Conservation (phyloP, 2,888 invertebrate genomes). For the Ennomos erosarius region DNA sequence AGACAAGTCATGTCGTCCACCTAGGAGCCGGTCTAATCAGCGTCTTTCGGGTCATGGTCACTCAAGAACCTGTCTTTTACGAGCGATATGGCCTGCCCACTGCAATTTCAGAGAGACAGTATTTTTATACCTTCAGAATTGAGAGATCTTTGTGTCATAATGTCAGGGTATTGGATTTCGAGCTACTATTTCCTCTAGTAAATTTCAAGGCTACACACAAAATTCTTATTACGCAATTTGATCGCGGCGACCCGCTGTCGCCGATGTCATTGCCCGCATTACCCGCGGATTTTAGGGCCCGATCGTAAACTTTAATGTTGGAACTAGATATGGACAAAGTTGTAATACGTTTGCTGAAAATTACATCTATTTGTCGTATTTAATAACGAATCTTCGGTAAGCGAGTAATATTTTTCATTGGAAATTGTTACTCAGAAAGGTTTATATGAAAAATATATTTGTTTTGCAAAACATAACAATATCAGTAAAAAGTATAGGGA, state of each 20-base stretch:
- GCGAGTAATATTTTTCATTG: not conserved
- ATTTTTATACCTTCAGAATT: not conserved
- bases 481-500: not conserved
- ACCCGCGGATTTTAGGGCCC: constrained; percentile 22
- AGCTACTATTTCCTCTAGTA: not conserved
- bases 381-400: constrained; percentile 3
- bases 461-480: not conserved
- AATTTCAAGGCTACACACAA: constrained; percentile 9
- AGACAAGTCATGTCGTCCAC: no score
- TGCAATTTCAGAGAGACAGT: not conserved
- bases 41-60: no score
- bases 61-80: no score
- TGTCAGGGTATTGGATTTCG: no score
- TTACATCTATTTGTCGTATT: constrained; percentile 8
- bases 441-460: no score
- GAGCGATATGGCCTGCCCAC: no score
- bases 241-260: constrained; percentile 18
- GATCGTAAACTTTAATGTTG: constrained; percentile 36
- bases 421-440: not conserved
- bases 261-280: constrained; percentile 12
- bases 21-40: no score
- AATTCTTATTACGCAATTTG: constrained; percentile 13
- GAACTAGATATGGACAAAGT: constrained; percentile 25
- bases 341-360: constrained; percentile 8
- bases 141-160: no score